A percentile compares a stretch with the other conserved stretches of the same genome.
Conservation (phyloP, 2,797 vertebrate species). For the Bradypus variegatus region DNA sequence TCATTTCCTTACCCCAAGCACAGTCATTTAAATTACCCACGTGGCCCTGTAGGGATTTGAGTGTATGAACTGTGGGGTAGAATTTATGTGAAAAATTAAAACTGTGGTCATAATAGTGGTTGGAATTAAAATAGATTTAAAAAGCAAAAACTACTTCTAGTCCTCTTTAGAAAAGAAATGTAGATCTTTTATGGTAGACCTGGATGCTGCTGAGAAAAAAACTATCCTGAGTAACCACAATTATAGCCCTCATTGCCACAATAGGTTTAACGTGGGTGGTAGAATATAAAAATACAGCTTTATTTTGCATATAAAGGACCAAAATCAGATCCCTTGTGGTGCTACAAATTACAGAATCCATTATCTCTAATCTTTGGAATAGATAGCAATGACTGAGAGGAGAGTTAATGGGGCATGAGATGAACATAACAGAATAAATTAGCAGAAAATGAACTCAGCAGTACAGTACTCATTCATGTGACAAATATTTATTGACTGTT, state of each 20-base stretch:
- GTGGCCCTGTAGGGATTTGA: background rate
- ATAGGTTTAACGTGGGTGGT: background rate
- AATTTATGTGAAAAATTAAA: constrained; percentile 21
- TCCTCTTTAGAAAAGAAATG: background rate
- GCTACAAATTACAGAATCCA: constrained; percentile 10
- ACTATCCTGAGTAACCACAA: background rate
- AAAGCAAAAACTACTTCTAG: background rate
- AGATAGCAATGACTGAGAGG: constrained; percentile 30
- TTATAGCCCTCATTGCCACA: background rate
- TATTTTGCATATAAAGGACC: constrained; percentile 12
- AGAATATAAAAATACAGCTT: background rate
- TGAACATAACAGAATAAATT: constrained; percentile 55
- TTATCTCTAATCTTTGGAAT: constrained; percentile 23
- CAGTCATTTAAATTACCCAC: constrained; percentile 18
- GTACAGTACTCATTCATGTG: constrained; percentile 30
- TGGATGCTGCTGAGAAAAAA: constrained; percentile 2
- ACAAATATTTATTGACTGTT: constrained; percentile 28
- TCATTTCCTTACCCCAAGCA: constrained; percentile 25
- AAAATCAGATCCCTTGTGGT: background rate
- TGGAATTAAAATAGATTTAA: constrained; percentile 22
- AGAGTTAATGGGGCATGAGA: constrained; percentile 44
- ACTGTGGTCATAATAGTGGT: background rate
- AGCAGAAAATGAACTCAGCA: constrained; percentile 48
- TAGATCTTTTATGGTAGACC: background rate
- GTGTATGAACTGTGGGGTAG: background rate